A percentile compares a stretch with the other conserved stretches of the same genome.
Conservation (phyloP, 1,140 invertebrate species). For the Drosophila funebris region DNA sequence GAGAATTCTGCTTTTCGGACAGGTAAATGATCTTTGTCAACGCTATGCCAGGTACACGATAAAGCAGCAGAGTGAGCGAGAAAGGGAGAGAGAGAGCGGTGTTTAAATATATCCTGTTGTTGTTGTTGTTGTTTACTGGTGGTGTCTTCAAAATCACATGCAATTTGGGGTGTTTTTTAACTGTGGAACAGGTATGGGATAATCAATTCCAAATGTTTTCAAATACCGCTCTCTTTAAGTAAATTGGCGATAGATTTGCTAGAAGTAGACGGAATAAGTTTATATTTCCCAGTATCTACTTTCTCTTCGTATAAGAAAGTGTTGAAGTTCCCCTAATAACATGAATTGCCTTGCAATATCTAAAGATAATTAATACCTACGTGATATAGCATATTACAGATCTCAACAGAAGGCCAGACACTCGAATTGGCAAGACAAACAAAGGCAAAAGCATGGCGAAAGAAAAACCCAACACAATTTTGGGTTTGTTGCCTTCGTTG, state of each 20-base stretch:
- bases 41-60: background rate
- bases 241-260: background rate
- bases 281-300: too few relatives aligned
- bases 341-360: background rate
- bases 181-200: conserved; percentile 70
- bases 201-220: conserved; percentile 62
- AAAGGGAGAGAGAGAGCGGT: background rate
- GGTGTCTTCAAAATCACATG: conserved; percentile 73
- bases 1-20: background rate
- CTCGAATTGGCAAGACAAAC: conserved; percentile 3
- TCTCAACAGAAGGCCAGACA: conserved; percentile 4
- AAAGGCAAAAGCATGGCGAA: conserved; percentile 9
- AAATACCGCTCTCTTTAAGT: conserved; percentile 33
- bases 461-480: conserved; percentile 18
- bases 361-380: conserved; percentile 7
- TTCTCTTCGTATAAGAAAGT: too few relatives aligned
- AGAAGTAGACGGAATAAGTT: too few relatives aligned
- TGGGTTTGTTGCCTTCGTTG: conserved; percentile 6
- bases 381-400: conserved; percentile 15
- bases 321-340: background rate
- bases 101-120: conserved; percentile 3
- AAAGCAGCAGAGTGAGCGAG: background rate
- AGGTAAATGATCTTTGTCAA: conserved; percentile 30
- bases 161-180: conserved; percentile 72
- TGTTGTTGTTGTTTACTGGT: conserved; percentile 53